Conservation (phyloP, 1,140 invertebrate species). For the Solenopsis fugax region DNA sequence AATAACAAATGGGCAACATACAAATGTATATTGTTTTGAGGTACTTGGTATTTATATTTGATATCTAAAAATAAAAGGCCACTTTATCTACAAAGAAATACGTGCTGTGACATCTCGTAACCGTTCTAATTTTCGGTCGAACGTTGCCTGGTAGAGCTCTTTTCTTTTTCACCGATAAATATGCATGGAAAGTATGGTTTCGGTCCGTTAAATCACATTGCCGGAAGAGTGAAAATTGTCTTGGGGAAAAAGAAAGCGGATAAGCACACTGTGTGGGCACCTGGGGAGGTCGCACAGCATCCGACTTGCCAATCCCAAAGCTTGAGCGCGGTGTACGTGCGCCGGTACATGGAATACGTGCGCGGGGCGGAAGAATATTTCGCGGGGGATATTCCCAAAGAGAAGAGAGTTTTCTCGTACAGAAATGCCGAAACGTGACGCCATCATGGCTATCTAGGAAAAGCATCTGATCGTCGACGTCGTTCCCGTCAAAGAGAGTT, state of each 20-base stretch:
- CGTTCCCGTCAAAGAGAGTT: background rate
- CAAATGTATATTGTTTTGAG: background rate
- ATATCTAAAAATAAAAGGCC: background rate
- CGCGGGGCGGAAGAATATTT: conserved; percentile 58
- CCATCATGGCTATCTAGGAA: conserved; percentile 27
- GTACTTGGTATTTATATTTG: background rate
- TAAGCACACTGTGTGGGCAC: conserved; percentile 58
- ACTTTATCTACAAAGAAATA: background rate
- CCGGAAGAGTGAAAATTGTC: conserved; percentile 77
- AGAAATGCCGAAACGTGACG: conserved; percentile 36
- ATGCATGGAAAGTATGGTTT: conserved; percentile 69
- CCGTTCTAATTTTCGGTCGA: conserved; percentile 23
- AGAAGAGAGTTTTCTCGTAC: conserved; percentile 39
- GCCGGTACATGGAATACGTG: conserved; percentile 6
- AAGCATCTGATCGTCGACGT: conserved; percentile 35
- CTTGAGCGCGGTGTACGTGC: background rate
- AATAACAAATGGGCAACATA: background rate
- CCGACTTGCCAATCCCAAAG: conserved; percentile 62
- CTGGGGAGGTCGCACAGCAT: conserved; percentile 65
- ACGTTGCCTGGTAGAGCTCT: conserved; percentile 56
- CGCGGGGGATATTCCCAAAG: conserved; percentile 43
- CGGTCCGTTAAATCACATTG: conserved; percentile 73
- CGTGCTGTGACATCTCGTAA: background rate
- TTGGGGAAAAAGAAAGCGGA: conserved; percentile 71
- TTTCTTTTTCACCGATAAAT: conserved; percentile 61